Conservation (phyloP, 92 coral and sea anemone genomes). For the Paragorgia papillata region DNA sequence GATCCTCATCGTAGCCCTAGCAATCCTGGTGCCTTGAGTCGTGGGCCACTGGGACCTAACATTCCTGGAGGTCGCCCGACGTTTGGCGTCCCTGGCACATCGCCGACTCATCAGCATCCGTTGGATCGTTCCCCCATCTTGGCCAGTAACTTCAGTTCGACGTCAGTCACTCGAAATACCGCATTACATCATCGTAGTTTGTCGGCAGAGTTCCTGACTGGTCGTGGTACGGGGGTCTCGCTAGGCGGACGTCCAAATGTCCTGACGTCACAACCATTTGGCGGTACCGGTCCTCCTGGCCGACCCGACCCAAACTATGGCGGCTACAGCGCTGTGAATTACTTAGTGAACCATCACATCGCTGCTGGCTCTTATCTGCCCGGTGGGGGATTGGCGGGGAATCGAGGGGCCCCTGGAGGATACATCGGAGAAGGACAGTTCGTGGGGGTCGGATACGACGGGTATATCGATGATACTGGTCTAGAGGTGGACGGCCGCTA, state of each 20-base stretch:
- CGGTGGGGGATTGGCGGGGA: constrained; percentile 1
- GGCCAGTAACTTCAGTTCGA: background rate
- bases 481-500: constrained; percentile 1
- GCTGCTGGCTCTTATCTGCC: background rate
- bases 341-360: background rate
- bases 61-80: background rate
- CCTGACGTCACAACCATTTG: background rate
- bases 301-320: constrained; percentile 13
- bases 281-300: constrained; percentile 2
- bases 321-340: background rate
- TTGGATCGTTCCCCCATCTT: background rate
- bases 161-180: background rate
- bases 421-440: background rate
- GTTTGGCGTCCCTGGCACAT: background rate
- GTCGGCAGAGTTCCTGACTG: background rate
- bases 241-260: constrained; percentile 21
- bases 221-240: constrained; percentile 14
- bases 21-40: background rate
- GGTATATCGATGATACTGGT: constrained; percentile 24
- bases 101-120: background rate
- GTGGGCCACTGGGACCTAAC: background rate
- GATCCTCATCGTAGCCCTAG: background rate
- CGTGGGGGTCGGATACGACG: constrained; percentile 15
- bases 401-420: background rate
- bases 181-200: background rate